Conservation (phyloP, 2,797 vertebrate genomes). For the Distichodus sexfasciatus region DNA sequence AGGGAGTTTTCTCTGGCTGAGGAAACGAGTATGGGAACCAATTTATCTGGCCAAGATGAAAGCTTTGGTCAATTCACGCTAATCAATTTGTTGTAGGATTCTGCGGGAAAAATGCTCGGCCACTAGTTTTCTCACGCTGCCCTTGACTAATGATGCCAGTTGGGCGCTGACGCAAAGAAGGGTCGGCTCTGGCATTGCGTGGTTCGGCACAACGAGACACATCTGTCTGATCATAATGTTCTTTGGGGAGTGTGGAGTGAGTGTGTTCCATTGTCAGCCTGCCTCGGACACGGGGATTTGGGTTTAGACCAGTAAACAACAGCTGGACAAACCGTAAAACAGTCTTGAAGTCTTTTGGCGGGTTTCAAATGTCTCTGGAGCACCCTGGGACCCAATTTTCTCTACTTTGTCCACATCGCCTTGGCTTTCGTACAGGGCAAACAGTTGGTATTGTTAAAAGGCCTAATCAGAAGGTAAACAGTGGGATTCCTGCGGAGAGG, state of each 20-base stretch:
- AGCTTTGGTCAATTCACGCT: conserved; percentile 15
- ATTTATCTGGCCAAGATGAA: neutral
- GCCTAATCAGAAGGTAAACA: conserved; percentile 59
- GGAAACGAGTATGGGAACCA: too few relatives aligned
- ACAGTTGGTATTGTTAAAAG: conserved; percentile 49
- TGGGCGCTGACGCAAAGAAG: conserved; percentile 50
- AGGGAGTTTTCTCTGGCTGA: too few relatives aligned
- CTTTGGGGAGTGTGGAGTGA: conserved; percentile 15
- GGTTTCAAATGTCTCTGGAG: conserved; percentile 48
- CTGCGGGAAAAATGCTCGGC: conserved; percentile 44
- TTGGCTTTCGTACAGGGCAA: conserved; percentile 37
- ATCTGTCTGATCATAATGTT: conserved; percentile 40
- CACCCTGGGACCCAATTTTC: conserved; percentile 14
- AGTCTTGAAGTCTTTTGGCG: conserved; percentile 22
- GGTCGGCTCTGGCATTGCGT: conserved; percentile 49
- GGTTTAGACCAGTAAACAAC: conserved; percentile 47
- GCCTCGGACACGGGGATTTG: conserved; percentile 28
- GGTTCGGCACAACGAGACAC: conserved; percentile 27
- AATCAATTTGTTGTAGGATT: conserved; percentile 39
- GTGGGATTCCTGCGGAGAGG: conserved; percentile 51
- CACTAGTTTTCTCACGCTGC: conserved; percentile 63
- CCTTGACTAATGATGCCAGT: conserved; percentile 56
- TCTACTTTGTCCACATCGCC: conserved; percentile 30
- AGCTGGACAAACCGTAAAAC: conserved; percentile 56
- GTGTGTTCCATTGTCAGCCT: conserved; percentile 38